Evolutionary conservation across 2,113 vertebrate genomes (phyloP).

Genomic region (Zootoca vivipara): DNA sequence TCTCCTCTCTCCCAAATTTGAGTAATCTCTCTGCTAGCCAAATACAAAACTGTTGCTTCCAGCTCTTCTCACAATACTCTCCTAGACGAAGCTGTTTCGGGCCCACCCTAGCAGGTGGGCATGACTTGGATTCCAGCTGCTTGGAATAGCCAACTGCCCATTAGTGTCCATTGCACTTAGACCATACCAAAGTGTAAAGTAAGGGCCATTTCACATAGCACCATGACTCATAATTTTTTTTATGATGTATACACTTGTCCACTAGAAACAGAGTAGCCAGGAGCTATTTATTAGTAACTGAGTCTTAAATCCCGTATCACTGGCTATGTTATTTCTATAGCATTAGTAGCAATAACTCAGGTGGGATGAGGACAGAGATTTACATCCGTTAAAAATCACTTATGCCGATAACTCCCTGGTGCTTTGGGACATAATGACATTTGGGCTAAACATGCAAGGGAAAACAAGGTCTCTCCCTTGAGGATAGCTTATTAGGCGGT

Average conservation of each 20-base stretch:
- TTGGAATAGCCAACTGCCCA: neutral
- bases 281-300: neutral
- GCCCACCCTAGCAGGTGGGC: neutral
- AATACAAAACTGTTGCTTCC: neutral
- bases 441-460: neutral
- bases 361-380: too few relatives aligned
- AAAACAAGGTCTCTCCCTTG: too few relatives aligned
- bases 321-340: neutral
- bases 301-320: neutral
- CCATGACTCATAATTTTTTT: neutral
- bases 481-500: neutral
- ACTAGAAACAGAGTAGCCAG: neutral
- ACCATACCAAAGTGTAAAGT: neutral
- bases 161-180: neutral
- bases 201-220: neutral
- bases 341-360: neutral
- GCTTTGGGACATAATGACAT: neutral
- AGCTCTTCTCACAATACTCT: neutral
- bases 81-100: neutral
- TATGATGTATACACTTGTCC: neutral
- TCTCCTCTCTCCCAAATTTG: neutral
- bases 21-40: neutral
- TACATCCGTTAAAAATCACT: neutral
- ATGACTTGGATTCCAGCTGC: slow-evolving; percentile 1
- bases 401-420: neutral